These are phyloP conservation scores for Gouania willdenowi DNA, from an alignment of 2,797 vertebrate species.

Conservation along the genomic window DNA sequence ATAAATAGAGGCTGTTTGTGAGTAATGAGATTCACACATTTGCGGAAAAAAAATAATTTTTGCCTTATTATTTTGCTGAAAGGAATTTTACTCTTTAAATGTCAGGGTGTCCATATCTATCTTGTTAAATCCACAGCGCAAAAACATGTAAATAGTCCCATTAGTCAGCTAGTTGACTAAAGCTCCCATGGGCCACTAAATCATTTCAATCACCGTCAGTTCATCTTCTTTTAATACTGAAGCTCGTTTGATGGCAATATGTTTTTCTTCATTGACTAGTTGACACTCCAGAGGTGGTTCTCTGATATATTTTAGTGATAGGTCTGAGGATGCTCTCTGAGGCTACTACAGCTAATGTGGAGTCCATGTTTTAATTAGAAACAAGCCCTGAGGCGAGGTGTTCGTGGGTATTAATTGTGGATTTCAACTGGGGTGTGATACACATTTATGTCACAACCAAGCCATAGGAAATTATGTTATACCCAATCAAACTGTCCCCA, in stretches of 20 bases:
- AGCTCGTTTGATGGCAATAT: no score
- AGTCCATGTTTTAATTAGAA: conserved; percentile 51
- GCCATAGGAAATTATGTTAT: no score
- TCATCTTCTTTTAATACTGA: no score
- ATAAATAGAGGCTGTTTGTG: conserved; percentile 43
- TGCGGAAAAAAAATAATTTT: conserved; percentile 7
- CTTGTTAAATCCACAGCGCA: no score
- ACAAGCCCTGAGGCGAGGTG: conserved; percentile 43
- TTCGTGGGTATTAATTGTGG: conserved; percentile 45
- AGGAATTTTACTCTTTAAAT: no score
- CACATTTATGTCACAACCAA: conserved; percentile 14
- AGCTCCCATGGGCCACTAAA: no score
- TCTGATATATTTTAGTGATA: conserved; percentile 24
- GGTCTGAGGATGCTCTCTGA: conserved; percentile 35
- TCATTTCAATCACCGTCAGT: conserved; percentile 6
- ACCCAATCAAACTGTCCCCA: no score
- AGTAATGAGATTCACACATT: no score
- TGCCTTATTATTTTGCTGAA: conserved; percentile 22
- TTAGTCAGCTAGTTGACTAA: no score
- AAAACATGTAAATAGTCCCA: no score
- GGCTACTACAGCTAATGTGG: conserved; percentile 32
- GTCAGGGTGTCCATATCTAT: no score
- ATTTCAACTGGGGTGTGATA: conserved; percentile 42
- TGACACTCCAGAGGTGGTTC: conserved; percentile 47
- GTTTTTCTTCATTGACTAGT: conserved; percentile 25